Base-by-base conservation (phyloP, 1,140 invertebrate genomes). In the Panagrolaimus sp. region DNA sequence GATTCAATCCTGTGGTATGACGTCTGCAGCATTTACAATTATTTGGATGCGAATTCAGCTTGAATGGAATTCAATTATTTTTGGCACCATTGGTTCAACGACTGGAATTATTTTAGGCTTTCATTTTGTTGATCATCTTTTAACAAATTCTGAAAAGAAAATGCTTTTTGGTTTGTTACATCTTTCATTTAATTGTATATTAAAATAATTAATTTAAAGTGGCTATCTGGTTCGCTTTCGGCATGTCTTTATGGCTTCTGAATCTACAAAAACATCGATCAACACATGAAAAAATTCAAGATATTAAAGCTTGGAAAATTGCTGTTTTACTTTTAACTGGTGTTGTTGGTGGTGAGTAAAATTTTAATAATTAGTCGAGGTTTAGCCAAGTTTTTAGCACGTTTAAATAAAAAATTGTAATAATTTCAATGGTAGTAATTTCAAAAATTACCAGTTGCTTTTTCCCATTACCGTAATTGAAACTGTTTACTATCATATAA, bases 101-200 rank as follows among this genome's bases (percentile, higher is more conserved):
- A 27, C 69, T 14, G 73, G 76, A 31, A 63, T 81, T 27, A 73
- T 81, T 51, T 13, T 81, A 57, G 78, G 76, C 1, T 67, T 80
- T 38, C 63, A 76, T 38, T 71, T 63, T 38, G 69, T 79, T 44
- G 70, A 71, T 45, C 23, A 70, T 27, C 16, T 73, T 9, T 38
- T 73, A 5, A 38, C 63, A n/a, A 67, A 73, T 73, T n/a, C 64
- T 14, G 63, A 74, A 57, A 81, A 81, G 72, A 81, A 81, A 72
- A 79, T 81, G 75, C 47, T 72, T 13, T 81, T 81, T 66, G 78
- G n/a, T n/a, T n/a, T n/a, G n/a, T n/a, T n/a, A n/a, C n/a, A n/a
- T n/a, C n/a, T n/a, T n/a, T n/a, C n/a, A n/a, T n/a, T n/a, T n/a
- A n/a, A n/a, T n/a, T n/a, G n/a, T n/a, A n/a, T n/a, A n/a, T n/a